Percentiles rank a stretch among this genome's conserved stretches.
Conservation (phyloP, 2,113 vertebrate genomes). For the Bufo bufo region DNA sequence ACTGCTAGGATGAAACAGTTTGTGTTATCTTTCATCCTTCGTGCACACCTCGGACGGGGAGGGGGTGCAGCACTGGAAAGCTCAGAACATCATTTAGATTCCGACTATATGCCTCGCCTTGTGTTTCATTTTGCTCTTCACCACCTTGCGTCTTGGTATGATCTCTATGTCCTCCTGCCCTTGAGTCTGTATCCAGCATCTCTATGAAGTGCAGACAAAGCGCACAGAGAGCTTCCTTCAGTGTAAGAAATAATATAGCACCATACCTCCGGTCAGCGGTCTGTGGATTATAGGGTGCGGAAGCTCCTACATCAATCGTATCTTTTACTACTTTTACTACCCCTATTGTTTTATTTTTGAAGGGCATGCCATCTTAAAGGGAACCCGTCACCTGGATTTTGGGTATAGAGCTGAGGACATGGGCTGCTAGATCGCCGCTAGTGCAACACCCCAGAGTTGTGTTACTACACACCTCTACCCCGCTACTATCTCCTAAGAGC, state of each 20-base stretch:
- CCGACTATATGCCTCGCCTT: not conserved
- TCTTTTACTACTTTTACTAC: not conserved
- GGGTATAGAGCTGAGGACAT: no score
- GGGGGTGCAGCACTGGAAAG: constrained; percentile 8
- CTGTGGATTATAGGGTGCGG: not conserved
- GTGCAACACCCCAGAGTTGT: no score
- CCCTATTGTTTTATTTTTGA: not conserved
- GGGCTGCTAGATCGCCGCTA: no score
- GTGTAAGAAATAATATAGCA: not conserved
- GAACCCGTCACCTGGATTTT: no score
- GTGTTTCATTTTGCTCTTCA: constrained; percentile 40
- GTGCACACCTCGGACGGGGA: constrained; percentile 6
- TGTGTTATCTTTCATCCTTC: constrained; percentile 44
- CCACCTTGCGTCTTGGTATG: constrained; percentile 21
- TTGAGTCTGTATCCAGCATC: constrained; percentile 5
- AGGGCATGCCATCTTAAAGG: not conserved
- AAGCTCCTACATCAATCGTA: not conserved
- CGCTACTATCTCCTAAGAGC: no score
- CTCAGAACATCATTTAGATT: constrained; percentile 38
- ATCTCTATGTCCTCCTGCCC: constrained; percentile 20
- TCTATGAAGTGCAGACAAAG: not conserved
- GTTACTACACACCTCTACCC: no score
- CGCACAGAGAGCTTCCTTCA: not conserved
- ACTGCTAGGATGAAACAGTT: constrained; percentile 37
- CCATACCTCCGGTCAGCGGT: not conserved